Evolutionary conservation across 2,113 vertebrate genomes (phyloP).

Genomic region (Passer montanus): DNA sequence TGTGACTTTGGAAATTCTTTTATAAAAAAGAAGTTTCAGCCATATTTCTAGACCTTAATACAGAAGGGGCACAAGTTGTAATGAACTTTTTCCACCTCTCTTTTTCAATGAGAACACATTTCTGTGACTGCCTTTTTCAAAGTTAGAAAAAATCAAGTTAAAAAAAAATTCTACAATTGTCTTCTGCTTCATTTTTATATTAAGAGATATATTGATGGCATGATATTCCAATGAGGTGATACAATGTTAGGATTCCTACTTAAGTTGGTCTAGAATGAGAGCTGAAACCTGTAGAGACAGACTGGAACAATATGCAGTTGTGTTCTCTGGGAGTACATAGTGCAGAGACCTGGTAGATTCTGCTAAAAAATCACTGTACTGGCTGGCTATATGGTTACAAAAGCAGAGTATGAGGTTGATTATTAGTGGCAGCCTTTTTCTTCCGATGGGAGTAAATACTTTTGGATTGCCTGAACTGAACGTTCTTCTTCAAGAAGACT

Average conservation of each 20-base stretch:
- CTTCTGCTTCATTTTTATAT: not conserved
- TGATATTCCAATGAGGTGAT: not conserved
- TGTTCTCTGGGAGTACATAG: not conserved
- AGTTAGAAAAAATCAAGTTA: not conserved
- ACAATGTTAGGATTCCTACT: not conserved
- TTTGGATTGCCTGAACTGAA: not conserved
- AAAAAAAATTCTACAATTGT: not conserved
- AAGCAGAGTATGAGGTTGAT: not conserved
- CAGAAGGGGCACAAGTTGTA: not conserved
- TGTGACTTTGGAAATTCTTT: not conserved
- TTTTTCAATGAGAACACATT: not conserved
- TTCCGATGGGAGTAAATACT: not conserved
- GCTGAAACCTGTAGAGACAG: not conserved
- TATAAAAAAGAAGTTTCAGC: not conserved
- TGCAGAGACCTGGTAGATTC: not conserved
- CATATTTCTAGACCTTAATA: not conserved
- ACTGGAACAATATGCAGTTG: not conserved
- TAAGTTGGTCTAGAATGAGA: not conserved
- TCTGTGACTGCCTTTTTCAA: not conserved
- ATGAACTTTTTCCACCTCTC: not conserved
- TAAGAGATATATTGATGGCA: accelerated
- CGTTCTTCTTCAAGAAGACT: not conserved
- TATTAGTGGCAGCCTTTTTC: not conserved
- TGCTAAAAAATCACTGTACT: not conserved
- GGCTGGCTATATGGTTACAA: not conserved